A percentile compares a stretch with the other conserved stretches of the same genome.
Evolutionary conservation across 2,888 invertebrate species (phyloP).

Genomic region (Hanleya hanleyi): DNA sequence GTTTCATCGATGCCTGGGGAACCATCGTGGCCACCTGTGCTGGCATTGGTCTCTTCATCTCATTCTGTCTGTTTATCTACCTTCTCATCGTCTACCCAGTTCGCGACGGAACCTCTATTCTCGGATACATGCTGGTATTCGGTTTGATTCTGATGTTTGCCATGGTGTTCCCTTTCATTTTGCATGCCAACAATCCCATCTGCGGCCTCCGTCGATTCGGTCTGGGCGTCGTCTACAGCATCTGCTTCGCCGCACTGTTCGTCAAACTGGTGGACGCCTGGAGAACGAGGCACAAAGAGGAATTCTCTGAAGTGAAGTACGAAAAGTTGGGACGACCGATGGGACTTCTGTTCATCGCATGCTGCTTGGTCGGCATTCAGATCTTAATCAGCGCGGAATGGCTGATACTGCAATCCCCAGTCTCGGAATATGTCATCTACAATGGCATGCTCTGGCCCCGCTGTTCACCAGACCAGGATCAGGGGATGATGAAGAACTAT

Average conservation of each 20-base stretch:
- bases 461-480: constrained; percentile 66
- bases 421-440: constrained; percentile 50
- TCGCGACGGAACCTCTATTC: constrained; percentile 71
- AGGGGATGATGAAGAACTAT: constrained; percentile 47
- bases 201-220: constrained; percentile 74
- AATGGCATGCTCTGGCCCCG: constrained; percentile 60
- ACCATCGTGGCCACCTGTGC: constrained; percentile 69
- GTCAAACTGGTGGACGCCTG: constrained; percentile 74
- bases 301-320: constrained; percentile 56
- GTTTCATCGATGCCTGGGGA: constrained; percentile 71
- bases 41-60: constrained; percentile 70
- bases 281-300: constrained; percentile 63
- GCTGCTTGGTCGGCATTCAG: constrained; percentile 71
- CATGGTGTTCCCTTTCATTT: constrained; percentile 73
- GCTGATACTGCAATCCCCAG: constrained; percentile 72
- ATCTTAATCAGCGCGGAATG: constrained; percentile 73
- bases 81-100: constrained; percentile 72
- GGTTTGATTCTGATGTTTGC: constrained; percentile 73
- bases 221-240: constrained; percentile 73
- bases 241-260: constrained; percentile 73
- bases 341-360: constrained; percentile 70
- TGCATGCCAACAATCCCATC: constrained; percentile 69
- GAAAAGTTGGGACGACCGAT: constrained; percentile 68
- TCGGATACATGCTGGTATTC: constrained; percentile 74
- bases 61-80: constrained; percentile 72